A percentile compares a stretch with the other conserved stretches of the same genome.
Evolutionary conservation across 2,888 invertebrate species (phyloP).

Genomic region (Drosophila mayaguana): DNA sequence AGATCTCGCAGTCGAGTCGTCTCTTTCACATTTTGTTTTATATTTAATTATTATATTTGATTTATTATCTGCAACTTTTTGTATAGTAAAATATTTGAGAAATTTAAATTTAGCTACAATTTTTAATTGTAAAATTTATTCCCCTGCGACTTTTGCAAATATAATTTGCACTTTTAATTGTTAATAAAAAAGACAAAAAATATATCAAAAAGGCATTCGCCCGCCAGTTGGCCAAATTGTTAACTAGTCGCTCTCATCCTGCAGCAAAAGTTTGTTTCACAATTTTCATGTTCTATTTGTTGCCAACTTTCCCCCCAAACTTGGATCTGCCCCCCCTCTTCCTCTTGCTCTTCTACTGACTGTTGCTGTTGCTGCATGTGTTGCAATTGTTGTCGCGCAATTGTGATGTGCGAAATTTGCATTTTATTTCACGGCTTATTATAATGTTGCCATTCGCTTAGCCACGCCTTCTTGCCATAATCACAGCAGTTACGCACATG

Average conservation of each 20-base stretch:
- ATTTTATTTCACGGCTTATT: constrained; percentile 59
- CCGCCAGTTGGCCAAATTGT: constrained; percentile 45
- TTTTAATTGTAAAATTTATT: constrained; percentile 14
- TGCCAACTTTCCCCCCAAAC: neutral
- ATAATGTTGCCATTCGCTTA: constrained; percentile 42
- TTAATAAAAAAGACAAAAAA: constrained; percentile 24
- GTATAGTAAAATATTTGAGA: too few species aligned
- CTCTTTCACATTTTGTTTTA: too few species aligned
- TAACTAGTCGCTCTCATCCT: constrained; percentile 43
- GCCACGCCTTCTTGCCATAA: neutral
- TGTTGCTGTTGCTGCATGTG: constrained; percentile 24
- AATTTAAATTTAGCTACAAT: neutral
- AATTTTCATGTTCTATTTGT: constrained; percentile 48
- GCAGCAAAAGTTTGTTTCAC: constrained; percentile 53
- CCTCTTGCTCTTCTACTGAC: neutral
- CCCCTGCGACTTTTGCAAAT: constrained; percentile 26
- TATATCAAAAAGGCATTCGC: constrained; percentile 1
- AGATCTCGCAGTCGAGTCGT: too few species aligned
- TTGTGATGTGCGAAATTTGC: constrained; percentile 55
- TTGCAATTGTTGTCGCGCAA: constrained; percentile 58
- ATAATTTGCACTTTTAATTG: constrained; percentile 68
- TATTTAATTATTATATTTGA: too few species aligned
- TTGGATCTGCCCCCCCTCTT: neutral
- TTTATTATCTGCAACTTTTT: too few species aligned
- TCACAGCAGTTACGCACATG: constrained; percentile 16